Conservation (phyloP, 2,888 invertebrate genomes). For the Nyleta sp. region DNA sequence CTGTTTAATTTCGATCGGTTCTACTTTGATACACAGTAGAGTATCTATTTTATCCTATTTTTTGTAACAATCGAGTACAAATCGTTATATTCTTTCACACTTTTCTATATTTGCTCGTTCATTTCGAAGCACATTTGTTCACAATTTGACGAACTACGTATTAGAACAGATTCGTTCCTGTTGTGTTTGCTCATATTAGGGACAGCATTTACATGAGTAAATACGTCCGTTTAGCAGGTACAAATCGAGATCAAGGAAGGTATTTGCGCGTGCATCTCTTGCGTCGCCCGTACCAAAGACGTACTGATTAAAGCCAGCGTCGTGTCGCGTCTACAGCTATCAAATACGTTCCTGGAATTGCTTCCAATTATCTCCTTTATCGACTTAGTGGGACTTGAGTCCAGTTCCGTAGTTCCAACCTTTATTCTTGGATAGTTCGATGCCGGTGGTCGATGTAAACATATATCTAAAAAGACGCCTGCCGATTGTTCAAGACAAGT, state of each 20-base stretch:
- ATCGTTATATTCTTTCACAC: too few relatives aligned
- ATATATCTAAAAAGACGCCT: slow-evolving; percentile 29
- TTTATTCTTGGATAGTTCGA: slow-evolving; percentile 48
- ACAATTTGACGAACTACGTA: slow-evolving; percentile 7
- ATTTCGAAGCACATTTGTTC: neutral
- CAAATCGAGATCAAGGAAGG: slow-evolving; percentile 56
- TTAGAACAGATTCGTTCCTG: slow-evolving; percentile 12
- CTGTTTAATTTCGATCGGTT: too few relatives aligned
- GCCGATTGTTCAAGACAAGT: slow-evolving; percentile 44
- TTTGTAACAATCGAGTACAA: too few relatives aligned
- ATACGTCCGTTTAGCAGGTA: slow-evolving; percentile 47
- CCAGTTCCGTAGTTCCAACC: slow-evolving; percentile 41
- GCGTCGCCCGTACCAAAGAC: slow-evolving; percentile 39
- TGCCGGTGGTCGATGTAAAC: slow-evolving; percentile 31
- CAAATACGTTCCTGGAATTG: slow-evolving; percentile 49
- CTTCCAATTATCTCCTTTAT: slow-evolving; percentile 61
- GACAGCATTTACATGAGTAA: slow-evolving; percentile 53
- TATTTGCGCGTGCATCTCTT: slow-evolving; percentile 54
- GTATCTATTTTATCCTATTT: too few relatives aligned
- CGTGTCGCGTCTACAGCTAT: slow-evolving; percentile 41
- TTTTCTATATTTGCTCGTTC: too few relatives aligned
- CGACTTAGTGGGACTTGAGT: slow-evolving; percentile 55
- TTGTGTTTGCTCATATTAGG: slow-evolving; percentile 47
- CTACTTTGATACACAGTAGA: too few relatives aligned
- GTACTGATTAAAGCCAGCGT: slow-evolving; percentile 54